These are phyloP conservation scores for Drosophila athabasca DNA, from an alignment of 1,140 invertebrate genomes.

Conservation along the genomic window DNA sequence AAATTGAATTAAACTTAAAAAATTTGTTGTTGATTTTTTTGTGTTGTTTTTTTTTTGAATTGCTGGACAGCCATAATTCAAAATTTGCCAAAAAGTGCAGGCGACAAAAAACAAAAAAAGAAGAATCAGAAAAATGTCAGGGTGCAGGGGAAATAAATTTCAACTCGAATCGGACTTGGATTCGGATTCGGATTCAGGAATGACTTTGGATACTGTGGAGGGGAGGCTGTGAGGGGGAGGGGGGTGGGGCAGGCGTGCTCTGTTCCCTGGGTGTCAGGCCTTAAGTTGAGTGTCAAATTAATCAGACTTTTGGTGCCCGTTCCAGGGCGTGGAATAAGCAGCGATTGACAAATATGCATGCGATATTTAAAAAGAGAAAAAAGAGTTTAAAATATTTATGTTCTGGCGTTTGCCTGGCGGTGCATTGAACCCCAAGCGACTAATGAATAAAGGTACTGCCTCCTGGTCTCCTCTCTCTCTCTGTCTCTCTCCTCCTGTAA, in stretches of 20 bases:
- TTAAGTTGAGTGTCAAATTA: slow-evolving; percentile 78
- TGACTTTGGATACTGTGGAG: slow-evolving; percentile 24
- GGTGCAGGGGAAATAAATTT: slow-evolving; percentile 60
- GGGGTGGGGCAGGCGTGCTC: no score
- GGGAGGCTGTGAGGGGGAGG: slow-evolving; percentile 5
- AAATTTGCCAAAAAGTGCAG: slow-evolving; percentile 68
- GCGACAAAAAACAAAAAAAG: slow-evolving; percentile 3
- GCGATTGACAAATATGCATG: slow-evolving; percentile 71
- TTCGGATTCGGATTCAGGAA: background rate
- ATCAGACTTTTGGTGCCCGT: slow-evolving; percentile 72
- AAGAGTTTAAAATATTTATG: slow-evolving; percentile 53
- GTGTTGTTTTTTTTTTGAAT: slow-evolving; percentile 16
- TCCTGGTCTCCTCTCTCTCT: no score
- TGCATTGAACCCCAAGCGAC: slow-evolving; percentile 57
- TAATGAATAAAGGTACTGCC: slow-evolving; percentile 54
- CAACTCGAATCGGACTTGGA: no score
- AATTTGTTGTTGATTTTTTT: background rate
- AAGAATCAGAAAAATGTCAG: slow-evolving; percentile 20
- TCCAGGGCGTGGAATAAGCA: slow-evolving; percentile 38
- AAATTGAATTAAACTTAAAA: slow-evolving; percentile 68
- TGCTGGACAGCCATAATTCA: slow-evolving; percentile 58
- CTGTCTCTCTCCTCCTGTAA: no score
- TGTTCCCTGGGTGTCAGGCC: slow-evolving; percentile 58
- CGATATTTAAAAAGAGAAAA: slow-evolving; percentile 28
- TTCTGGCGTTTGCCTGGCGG: slow-evolving; percentile 52